These are phyloP conservation scores for Punctoribates punctum DNA, from an alignment of 2,888 invertebrate genomes.

Conservation along the genomic window DNA sequence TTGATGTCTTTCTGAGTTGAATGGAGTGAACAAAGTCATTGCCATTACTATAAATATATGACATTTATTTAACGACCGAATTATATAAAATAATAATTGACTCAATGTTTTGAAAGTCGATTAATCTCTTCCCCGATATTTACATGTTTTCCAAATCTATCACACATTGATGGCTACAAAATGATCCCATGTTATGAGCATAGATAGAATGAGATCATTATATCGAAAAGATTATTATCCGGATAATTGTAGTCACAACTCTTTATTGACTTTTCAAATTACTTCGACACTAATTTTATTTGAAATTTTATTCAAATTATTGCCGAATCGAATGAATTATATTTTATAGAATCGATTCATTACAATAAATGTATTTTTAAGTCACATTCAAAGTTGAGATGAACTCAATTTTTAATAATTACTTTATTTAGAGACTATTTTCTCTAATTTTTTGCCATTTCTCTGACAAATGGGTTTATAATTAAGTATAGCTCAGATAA, in stretches of 20 bases:
- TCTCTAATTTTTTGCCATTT: too few species aligned
- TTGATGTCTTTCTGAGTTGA: background rate
- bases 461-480: too few species aligned
- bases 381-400: too few species aligned
- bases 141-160: background rate
- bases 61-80: background rate
- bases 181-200: background rate
- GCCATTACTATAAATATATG: background rate
- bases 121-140: background rate
- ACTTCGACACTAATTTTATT: background rate
- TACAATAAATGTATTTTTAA: too few species aligned
- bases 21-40: slow-evolving; percentile 19
- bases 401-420: too few species aligned
- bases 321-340: too few species aligned
- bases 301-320: too few species aligned
- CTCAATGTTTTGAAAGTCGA: background rate
- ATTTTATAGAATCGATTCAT: too few species aligned
- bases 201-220: background rate
- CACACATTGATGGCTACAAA: background rate
- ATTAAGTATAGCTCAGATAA: too few species aligned
- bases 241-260: background rate
- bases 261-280: background rate
- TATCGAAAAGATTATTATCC: too few species aligned
- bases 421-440: too few species aligned
- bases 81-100: background rate